Base-by-base conservation (phyloP, 2,888 invertebrate species). In the Elysia crispata region DNA sequence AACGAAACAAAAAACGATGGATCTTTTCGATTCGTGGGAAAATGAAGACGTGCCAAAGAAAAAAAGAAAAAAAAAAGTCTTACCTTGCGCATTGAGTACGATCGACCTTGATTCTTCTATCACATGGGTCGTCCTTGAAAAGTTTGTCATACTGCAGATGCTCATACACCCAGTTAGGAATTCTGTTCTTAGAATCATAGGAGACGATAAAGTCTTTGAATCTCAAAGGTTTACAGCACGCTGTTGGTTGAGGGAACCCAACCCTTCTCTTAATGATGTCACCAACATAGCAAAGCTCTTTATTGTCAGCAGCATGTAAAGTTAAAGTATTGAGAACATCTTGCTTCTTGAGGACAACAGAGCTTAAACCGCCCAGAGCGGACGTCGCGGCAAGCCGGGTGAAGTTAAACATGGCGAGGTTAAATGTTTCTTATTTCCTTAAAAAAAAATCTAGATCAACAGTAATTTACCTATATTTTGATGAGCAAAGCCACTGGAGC, bases 111-210 rank as follows among this genome's bases (percentile, higher is more conserved):
- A 73, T 50, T 50, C 80, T 80, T 62, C 76, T 76, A 70, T 80
- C 80, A 20, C 80, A 80, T 60, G 76, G 80, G 64, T 80, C 80
- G 50, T 80, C 80, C 41, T 76, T 80, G 79, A 69, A 80, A 70
- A 80, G 60, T 41, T 80, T 80, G 72, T 76, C 54, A 20, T 80
- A 80, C 33, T 80, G 76, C 23, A 80, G 76, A 57, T 80, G 80
- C 33, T 80, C 80, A 25, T 76, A 76, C 3, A 76, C 80, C 80
- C 76, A 80, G 72, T 80, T 80, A 13, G 80, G 76, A 66, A 80
- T 80, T n/a, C 80, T 74, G 66, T 80, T 80, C 54, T 76, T 80
- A 8, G 80, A 75, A n/a, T 80, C 80, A 41, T 80, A 80, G 31
- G 80, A 80, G 28, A 80, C 76, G 23, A 80, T 80, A 60, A 80